Evolutionary conservation across 2,113 vertebrate genomes (phyloP).

Genomic region (Hydrochoerus hydrochaeris): DNA sequence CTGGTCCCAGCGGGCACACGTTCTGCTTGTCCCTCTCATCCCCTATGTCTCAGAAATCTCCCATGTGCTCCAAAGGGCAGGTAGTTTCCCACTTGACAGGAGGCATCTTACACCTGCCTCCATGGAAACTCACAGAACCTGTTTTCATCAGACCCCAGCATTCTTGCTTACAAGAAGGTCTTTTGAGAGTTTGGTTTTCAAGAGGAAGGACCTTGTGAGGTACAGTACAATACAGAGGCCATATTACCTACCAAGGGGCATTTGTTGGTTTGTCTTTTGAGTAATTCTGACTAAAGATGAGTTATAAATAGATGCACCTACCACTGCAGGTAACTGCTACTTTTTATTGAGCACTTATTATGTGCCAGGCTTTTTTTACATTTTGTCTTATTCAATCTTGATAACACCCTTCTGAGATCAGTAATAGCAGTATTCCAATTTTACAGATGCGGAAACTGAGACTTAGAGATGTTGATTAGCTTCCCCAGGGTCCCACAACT

Average conservation of each 20-base stretch:
- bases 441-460: not conserved
- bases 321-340: not conserved
- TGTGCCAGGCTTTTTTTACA: not conserved
- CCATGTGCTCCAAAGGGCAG: not conserved
- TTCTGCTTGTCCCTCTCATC: not conserved
- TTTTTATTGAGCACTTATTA: not conserved
- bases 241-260: not conserved
- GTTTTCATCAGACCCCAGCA: not conserved
- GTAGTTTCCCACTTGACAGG: not conserved
- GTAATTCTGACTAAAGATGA: not conserved
- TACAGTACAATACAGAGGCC: not conserved
- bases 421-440: not conserved
- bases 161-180: not conserved
- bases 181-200: constrained; percentile 36
- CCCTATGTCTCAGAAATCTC: not conserved
- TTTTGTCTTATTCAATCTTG: not conserved
- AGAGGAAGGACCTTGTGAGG: constrained; percentile 11
- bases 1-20: not conserved
- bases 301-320: not conserved
- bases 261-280: constrained; percentile 7
- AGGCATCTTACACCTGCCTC: not conserved
- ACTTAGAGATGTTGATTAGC: not conserved
- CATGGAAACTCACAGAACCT: not conserved
- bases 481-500: not conserved
- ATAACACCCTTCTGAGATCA: not conserved